Evolutionary conservation across 2,797 vertebrate species (phyloP).

Genomic region (Psittacula echo): DNA sequence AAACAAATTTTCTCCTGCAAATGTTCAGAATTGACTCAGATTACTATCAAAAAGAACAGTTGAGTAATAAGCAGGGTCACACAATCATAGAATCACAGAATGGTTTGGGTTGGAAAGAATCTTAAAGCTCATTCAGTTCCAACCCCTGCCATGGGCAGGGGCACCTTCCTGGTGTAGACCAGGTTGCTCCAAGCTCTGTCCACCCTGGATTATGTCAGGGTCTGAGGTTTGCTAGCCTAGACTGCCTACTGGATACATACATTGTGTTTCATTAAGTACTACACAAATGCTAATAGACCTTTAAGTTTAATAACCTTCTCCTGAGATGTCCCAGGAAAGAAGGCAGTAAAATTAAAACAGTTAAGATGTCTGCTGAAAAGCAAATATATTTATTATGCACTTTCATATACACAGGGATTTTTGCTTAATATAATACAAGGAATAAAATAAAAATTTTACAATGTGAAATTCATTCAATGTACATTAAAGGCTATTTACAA

Average conservation of each 20-base stretch:
- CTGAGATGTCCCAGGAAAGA: conserved; percentile 1
- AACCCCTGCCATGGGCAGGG: not conserved
- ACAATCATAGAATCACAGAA: not conserved
- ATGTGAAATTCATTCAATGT: conserved; percentile 93
- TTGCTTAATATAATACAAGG: conserved; percentile 96
- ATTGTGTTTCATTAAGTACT: not conserved
- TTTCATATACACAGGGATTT: conserved; percentile 98
- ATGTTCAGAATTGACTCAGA: not conserved
- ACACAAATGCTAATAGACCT: not conserved
- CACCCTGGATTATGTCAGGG: not conserved
- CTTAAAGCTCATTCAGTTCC: not conserved
- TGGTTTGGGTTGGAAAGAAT: not conserved
- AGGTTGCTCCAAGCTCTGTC: not conserved
- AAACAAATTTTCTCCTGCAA: not conserved
- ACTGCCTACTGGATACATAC: not conserved
- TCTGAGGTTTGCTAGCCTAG: not conserved
- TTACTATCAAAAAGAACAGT: not conserved
- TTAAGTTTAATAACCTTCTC: conserved; percentile 20
- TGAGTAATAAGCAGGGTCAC: not conserved
- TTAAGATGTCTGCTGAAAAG: conserved; percentile 90
- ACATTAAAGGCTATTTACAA: conserved; percentile 98
- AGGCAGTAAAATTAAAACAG: conserved; percentile 63
- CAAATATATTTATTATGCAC: conserved; percentile 99
- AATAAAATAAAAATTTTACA: conserved; percentile 93
- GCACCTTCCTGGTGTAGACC: not conserved